phyloP scores from a whole-genome alignment of 2,113 vertebrate genomes.

The Tachysurus vachellii region DNA sequence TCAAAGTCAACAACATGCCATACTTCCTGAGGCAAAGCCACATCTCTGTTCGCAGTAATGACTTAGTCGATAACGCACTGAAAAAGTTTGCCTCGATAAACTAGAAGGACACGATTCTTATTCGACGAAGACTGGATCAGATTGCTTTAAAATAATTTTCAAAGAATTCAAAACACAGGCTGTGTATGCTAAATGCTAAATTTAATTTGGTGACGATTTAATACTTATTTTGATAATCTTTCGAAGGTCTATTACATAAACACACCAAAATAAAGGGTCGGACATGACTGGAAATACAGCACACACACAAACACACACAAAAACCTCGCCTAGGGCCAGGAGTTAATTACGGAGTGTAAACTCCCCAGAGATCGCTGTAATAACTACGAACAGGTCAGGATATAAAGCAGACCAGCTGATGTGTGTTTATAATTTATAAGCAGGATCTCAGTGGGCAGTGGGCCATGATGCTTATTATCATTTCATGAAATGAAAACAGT shows the following conservation, averaged over 20 bases:
- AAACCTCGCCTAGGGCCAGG: not conserved
- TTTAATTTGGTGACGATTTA: not conserved
- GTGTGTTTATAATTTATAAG: constrained; percentile 37
- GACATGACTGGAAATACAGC: not conserved
- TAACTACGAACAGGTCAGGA: constrained; percentile 12
- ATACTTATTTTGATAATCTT: constrained; percentile 4
- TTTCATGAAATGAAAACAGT: constrained; percentile 4
- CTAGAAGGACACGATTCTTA: not conserved
- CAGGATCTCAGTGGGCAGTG: constrained; percentile 7
- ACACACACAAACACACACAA: not conserved
- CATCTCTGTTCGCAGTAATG: not conserved
- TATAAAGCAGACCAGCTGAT: constrained; percentile 23
- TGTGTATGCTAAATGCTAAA: not conserved
- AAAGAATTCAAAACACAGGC: not conserved
- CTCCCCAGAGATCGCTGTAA: constrained; percentile 18
- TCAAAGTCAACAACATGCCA: not conserved
- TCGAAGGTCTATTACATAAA: not conserved
- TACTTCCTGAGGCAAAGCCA: not conserved
- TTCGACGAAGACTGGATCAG: not conserved
- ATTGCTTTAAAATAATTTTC: not conserved
- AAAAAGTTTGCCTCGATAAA: not conserved
- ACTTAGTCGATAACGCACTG: not conserved
- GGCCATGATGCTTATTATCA: constrained; percentile 32
- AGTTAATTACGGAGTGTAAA: constrained; percentile 25
- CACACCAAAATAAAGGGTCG: not conserved